Percentiles rank a stretch among this genome's conserved stretches.
Evolutionary conservation across 92 coral and sea anemone genomes (phyloP).

Genomic region (Isaurus tuberculatus): DNA sequence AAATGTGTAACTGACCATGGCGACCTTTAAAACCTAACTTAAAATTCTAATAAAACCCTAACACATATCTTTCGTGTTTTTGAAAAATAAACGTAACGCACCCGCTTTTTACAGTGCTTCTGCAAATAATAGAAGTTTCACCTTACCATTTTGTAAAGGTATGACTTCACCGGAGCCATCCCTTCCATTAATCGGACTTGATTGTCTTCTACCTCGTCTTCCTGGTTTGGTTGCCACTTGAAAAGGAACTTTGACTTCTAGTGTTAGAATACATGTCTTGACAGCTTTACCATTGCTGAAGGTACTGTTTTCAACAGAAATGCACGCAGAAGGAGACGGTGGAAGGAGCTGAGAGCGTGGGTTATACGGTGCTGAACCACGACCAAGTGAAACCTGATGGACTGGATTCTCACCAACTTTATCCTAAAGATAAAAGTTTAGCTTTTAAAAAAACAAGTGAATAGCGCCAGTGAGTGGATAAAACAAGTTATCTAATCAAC

Average conservation of each 20-base stretch:
- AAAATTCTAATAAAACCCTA: too few relatives aligned
- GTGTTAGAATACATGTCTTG: conserved; percentile 85
- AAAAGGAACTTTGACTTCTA: conserved; percentile 91
- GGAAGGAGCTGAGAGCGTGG: conserved; percentile 93
- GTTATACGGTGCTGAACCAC: conserved; percentile 90
- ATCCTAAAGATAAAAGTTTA: conserved; percentile 69
- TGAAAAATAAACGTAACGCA: too few relatives aligned
- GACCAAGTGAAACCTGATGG: conserved; percentile 85
- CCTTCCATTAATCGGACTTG: conserved; percentile 30
- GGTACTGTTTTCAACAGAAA: conserved; percentile 81
- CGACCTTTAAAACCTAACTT: too few relatives aligned
- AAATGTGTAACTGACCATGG: too few relatives aligned
- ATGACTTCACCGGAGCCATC: conserved; percentile 27
- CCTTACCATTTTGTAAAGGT: conserved; percentile 25
- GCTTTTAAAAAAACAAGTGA: neutral
- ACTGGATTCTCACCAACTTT: conserved; percentile 71
- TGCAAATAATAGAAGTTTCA: neutral
- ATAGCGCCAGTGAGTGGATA: neutral
- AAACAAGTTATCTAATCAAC: too few relatives aligned
- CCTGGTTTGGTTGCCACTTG: conserved; percentile 63
- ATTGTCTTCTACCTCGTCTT: conserved; percentile 56
- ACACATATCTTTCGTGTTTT: too few relatives aligned
- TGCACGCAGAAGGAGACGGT: conserved; percentile 79
- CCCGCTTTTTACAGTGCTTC: too few relatives aligned
- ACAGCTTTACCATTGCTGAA: conserved; percentile 76